Base-by-base conservation (phyloP, 2,888 invertebrate species). In the Incurvaria masculella region DNA sequence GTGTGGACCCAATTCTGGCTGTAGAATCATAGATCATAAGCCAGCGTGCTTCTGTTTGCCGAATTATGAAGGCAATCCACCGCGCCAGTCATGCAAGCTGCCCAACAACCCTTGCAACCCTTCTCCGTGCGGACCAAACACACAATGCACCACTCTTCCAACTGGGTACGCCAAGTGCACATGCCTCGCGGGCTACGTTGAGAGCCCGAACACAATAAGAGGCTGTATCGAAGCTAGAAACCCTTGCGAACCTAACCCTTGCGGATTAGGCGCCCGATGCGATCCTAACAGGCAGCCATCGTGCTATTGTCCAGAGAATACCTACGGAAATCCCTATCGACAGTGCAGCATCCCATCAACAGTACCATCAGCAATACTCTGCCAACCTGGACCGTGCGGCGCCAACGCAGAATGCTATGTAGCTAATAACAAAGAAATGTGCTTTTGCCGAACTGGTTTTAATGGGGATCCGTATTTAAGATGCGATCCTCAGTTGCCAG, bases 101-200 rank as follows among this genome's bases (percentile, higher is more conserved):
- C 90, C 90, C 18, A 81, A 80, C 51, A 88, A 88, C 61, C 91
- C 92, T 4, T 94, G 94, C 61, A 86, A 88, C 57, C 87, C 91
- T 23, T 91, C 91, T 14, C 90, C 91, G 1, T 94, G 94, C 63
- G 94, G 94, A 14, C 91, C 91, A 8, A 94, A 93, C 59, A 93
- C 93, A 2, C 91, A 91, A 65, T 94, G 94, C 60, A 80, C 88
- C 1, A 78, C 89, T 45, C 70, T 91, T 46, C 74, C 81, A 46
- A 91, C 90, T 56, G 92, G 91, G 46, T 89, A 91, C 63, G 86
- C 93, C 1, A 91, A 92, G 71, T 95, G 95, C 61, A 92, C 91
- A 19, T 95, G 94, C 61, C 69, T 90, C 49, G 81, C 86, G 42
- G 92, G 91, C 17, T 92, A 85, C 64, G 81, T 91, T 33, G 94